Base-by-base conservation (phyloP, 2,797 vertebrate genomes). In the Tenualosa thibaudeaui region DNA sequence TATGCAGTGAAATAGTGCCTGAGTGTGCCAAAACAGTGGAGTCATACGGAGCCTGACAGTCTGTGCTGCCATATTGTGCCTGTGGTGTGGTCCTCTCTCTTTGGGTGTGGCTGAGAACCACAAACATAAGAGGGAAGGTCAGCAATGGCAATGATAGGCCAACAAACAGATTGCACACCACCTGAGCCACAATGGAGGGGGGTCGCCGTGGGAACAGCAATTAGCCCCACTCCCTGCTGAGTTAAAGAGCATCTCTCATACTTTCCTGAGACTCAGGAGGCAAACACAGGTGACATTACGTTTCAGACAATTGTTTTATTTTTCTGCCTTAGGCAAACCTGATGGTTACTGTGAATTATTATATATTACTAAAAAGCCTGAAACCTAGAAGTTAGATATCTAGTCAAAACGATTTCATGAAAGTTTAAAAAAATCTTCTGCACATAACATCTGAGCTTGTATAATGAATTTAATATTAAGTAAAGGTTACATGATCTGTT, bases 221-320 rank as follows among this genome's bases (percentile, higher is more conserved):
- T 88, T 88, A 85, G 82, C 83, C 43, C 43, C 8, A 19, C 81
- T 56, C 22, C 83, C 87, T 62, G 82, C 85, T 81, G 85, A 31
- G 86, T 68, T 68, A 26, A 82, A 51, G 83, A 22, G n/a, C 83
- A 50, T 60, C 37, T 49, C 51, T 22, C 19, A 17, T 71, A 46
- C 0, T 46, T 43, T 5, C 58, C 58, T 24, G n/a, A 62, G 58
- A 62, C 7, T 24, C 7, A 60, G 26, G 40, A 40, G 19, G 15
- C 15, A 40, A 5, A 12, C 37, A 40, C 68, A 43, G 37, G 5
- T 19, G 68, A 43, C 68, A 19, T 6, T 43, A 75, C 37, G 1
- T 43, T 75, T 40, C 15, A 78, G 7, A 22, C 17, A 46, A 17
- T 78, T 0, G 5, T 22, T 46, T 43, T 1, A 2, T 78, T 78